Conservation (phyloP, 2,113 vertebrate genomes). For the Apaloderma vittatum region DNA sequence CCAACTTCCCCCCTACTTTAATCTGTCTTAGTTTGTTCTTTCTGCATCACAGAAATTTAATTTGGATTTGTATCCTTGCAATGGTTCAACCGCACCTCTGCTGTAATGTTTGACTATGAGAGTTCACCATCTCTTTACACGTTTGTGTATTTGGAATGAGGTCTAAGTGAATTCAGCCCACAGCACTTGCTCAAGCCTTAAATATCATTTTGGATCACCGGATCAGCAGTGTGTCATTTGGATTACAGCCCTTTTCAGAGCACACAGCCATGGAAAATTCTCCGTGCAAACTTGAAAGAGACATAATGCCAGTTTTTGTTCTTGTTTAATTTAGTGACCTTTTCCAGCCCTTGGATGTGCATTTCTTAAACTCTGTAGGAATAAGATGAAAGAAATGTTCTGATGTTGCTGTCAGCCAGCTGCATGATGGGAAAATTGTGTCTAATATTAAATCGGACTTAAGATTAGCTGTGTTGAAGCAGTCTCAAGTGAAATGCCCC, state of each 20-base stretch:
- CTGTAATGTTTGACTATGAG: background rate
- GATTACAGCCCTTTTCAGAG: constrained; percentile 43
- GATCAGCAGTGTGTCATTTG: background rate
- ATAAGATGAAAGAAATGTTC: constrained; percentile 39
- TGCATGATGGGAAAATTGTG: background rate
- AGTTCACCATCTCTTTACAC: background rate
- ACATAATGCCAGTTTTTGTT: constrained; percentile 25
- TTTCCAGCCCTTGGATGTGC: background rate
- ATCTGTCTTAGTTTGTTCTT: constrained; percentile 10
- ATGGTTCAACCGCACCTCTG: background rate
- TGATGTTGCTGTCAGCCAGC: constrained; percentile 9
- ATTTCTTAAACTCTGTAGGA: background rate
- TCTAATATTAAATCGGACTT: constrained; percentile 31
- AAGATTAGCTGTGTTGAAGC: constrained; percentile 22
- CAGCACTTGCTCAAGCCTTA: background rate
- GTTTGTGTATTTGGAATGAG: background rate
- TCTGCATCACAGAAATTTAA: constrained; percentile 14
- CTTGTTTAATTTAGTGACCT: constrained; percentile 48
- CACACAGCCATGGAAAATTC: background rate
- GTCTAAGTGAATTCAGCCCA: background rate
- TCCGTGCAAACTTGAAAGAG: constrained; percentile 40
- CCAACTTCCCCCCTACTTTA: background rate
- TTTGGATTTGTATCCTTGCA: background rate
- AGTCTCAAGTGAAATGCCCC: constrained; percentile 21
- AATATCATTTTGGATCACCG: background rate